phyloP scores from a whole-genome alignment of 2,888 invertebrate genomes.

The Catocala fraxini region DNA sequence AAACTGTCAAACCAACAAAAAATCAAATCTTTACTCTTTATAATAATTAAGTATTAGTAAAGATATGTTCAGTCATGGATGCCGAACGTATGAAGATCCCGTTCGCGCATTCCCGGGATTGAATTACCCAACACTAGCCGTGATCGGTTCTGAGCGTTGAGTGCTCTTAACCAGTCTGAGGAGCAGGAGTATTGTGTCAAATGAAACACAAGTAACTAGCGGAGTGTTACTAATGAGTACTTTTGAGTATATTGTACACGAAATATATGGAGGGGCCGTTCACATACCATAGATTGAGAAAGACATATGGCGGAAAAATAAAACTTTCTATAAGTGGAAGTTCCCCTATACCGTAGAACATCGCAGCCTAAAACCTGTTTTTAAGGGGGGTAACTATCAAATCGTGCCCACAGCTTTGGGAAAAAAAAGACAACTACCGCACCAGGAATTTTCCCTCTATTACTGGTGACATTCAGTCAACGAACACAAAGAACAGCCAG shows the following conservation, averaged over 20 bases:
- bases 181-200: slow-evolving; percentile 57
- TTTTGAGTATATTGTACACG: slow-evolving; percentile 27
- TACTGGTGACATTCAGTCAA: too few species aligned
- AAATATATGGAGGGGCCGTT: not conserved
- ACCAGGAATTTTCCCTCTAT: too few species aligned
- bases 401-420: too few species aligned
- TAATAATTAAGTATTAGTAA: too few species aligned
- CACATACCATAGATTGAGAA: not conserved
- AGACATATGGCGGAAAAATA: not conserved
- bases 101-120: not conserved
- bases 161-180: slow-evolving; percentile 58
- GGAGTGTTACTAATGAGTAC: slow-evolving; percentile 52
- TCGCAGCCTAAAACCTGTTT: too few species aligned
- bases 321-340: not conserved
- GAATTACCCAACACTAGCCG: slow-evolving; percentile 30
- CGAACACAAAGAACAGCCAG: too few species aligned
- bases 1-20: too few species aligned
- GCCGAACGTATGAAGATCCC: too few species aligned
- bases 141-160: slow-evolving; percentile 45
- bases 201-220: slow-evolving; percentile 61
- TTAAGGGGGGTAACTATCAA: too few species aligned
- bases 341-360: not conserved
- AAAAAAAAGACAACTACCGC: too few species aligned
- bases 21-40: too few species aligned
- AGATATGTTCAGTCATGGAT: too few species aligned